A percentile compares a stretch with the other conserved stretches of the same genome.
Conservation (phyloP, 1,140 invertebrate species). For the Drosophila ercepeae region DNA sequence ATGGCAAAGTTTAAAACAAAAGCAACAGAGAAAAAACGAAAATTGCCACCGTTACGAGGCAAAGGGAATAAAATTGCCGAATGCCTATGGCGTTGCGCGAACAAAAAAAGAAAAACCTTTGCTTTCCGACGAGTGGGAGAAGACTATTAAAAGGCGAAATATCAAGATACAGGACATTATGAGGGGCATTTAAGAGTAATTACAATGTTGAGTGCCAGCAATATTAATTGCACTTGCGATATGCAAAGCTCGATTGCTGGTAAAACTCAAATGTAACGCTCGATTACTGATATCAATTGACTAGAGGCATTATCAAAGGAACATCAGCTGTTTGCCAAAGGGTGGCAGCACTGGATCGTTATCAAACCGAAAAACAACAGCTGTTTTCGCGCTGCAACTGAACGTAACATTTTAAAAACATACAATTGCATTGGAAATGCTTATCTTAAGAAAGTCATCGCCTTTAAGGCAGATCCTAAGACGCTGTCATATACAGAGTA, state of each 20-base stretch:
- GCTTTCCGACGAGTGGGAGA: neutral
- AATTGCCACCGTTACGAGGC: conserved; percentile 1
- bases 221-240: neutral
- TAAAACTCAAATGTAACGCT: conserved; percentile 17
- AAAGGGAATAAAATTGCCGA: conserved; percentile 18
- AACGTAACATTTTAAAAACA: conserved; percentile 32
- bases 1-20: conserved; percentile 30
- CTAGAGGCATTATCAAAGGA: neutral
- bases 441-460: conserved; percentile 31
- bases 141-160: conserved; percentile 1
- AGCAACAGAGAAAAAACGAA: conserved; percentile 5
- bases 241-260: neutral
- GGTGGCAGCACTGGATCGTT: conserved; percentile 30
- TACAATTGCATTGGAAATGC: conserved; percentile 27
- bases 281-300: conserved; percentile 2
- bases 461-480: conserved; percentile 43
- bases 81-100: conserved; percentile 8
- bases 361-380: conserved; percentile 20
- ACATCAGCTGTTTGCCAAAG: neutral
- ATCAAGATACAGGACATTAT: conserved; percentile 4
- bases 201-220: neutral
- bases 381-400: conserved; percentile 15
- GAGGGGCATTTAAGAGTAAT: conserved; percentile 5
- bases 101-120: conserved; percentile 12
- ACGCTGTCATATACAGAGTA: conserved; percentile 49